Evolutionary conservation across 2,888 invertebrate species (phyloP).

Genomic region (Drosophila lacicola): DNA sequence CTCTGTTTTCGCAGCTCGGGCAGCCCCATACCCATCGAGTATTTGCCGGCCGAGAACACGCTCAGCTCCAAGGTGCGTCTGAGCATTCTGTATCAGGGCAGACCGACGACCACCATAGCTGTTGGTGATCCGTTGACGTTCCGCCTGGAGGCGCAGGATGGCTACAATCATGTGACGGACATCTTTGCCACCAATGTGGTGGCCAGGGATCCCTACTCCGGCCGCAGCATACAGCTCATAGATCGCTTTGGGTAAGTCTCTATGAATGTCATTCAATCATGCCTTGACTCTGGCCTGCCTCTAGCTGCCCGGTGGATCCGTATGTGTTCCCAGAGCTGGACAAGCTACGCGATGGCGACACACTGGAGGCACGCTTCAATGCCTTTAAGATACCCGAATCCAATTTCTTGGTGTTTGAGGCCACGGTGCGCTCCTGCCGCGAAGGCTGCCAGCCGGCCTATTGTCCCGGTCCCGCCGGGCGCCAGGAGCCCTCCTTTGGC

Average conservation of each 20-base stretch:
- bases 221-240: conserved; percentile 94
- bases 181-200: conserved; percentile 97
- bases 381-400: conserved; percentile 98
- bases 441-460: conserved; percentile 96
- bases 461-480: conserved; percentile 91
- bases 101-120: conserved; percentile 96
- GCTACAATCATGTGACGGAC: conserved; percentile 94
- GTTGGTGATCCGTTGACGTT: conserved; percentile 96
- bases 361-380: conserved; percentile 95
- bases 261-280: background rate
- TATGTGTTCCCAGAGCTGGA: conserved; percentile 96
- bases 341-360: conserved; percentile 93
- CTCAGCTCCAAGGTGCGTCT: conserved; percentile 94
- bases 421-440: conserved; percentile 94
- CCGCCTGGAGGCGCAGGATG: conserved; percentile 94
- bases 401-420: conserved; percentile 96
- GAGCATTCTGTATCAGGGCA: conserved; percentile 93
- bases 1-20: conserved; percentile 88
- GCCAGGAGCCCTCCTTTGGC: conserved; percentile 93
- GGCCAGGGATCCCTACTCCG: conserved; percentile 96
- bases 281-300: background rate
- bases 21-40: conserved; percentile 96
- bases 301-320: conserved; percentile 95
- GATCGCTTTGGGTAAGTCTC: conserved; percentile 93
- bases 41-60: conserved; percentile 95